Base-by-base conservation (phyloP, 30 jellyfish, hydroid and myxozoan species). In the Clytia hemisphaerica region DNA sequence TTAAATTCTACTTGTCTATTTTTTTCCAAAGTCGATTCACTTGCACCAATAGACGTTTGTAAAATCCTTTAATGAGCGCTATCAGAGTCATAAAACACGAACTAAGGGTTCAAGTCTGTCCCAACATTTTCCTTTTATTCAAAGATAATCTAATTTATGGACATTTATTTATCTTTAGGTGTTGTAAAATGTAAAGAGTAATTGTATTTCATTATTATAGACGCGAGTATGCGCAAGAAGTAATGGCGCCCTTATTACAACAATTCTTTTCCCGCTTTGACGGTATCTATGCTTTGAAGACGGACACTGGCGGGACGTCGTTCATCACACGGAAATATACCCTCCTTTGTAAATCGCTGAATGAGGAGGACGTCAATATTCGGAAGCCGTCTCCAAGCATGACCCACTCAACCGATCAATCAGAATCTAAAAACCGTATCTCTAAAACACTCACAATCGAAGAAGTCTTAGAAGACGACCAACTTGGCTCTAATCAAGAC, bases 181-280 rank as follows among this genome's bases (percentile, higher is more conserved):
- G n/a, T n/a, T n/a, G n/a, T n/a, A n/a, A n/a, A n/a, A n/a, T n/a
- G n/a, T n/a, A n/a, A n/a, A n/a, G n/a, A n/a, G n/a, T n/a, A n/a
- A n/a, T n/a, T n/a, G n/a, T n/a, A n/a, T n/a, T n/a, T n/a, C n/a
- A n/a, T n/a, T n/a, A n/a, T n/a, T n/a, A n/a, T n/a, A 86, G 83
- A 18, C 93, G 93, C 35, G 60, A 71, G 34, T 73, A 32, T 49
- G 96, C 96, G 6, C 96, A 86, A 54, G 94, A 71, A 0, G 75
- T 66, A 33, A 64, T 86, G 83, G 78, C 86, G 45, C 94, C 96
- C 3, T 49, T 86, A 44, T 79, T 86, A 21, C 96, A 86, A 53
- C 82, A 86, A 36, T 86, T 86, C 69, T 86, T 86, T 74, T 86
- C 96, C 12, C 79, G 94, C 42, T 86, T 86, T 55, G 96, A 86